Percentiles rank a stretch among this genome's conserved stretches.
phyloP scores from a whole-genome alignment of 1,140 invertebrate genomes.

The Chlorops oryzae region DNA sequence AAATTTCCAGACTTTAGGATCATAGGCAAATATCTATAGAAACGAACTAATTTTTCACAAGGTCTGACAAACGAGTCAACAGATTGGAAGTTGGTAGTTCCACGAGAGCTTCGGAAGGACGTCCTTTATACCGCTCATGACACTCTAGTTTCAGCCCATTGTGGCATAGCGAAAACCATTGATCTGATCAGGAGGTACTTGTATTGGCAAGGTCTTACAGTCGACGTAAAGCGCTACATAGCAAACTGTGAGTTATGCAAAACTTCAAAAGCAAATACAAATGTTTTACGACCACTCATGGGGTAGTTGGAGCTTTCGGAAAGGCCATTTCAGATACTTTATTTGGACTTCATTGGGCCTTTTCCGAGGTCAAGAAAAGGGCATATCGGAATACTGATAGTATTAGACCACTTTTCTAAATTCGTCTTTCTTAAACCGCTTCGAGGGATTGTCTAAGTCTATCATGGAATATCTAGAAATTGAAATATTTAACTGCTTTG shows the following conservation, averaged over 20 bases:
- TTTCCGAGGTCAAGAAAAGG: conserved; percentile 11
- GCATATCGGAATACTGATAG: conserved; percentile 6
- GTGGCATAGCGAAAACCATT: conserved; percentile 6
- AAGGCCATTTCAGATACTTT: conserved; percentile 12
- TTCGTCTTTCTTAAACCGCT: conserved; percentile 7
- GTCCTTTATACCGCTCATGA: conserved; percentile 6
- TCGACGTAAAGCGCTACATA: not conserved
- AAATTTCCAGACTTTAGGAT: conserved; percentile 11
- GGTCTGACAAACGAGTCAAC: too few species aligned
- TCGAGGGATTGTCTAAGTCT: conserved; percentile 2
- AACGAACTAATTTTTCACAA: conserved; percentile 9
- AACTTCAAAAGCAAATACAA: conserved; percentile 7
- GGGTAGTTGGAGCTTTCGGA: conserved; percentile 10
- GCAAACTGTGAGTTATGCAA: conserved; percentile 8
- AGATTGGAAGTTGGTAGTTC: too few species aligned
- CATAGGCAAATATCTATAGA: too few species aligned
- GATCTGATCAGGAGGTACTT: conserved; percentile 4
- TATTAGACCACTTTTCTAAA: conserved; percentile 12
- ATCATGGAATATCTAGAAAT: conserved; percentile 9
- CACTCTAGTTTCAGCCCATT: conserved; percentile 8
- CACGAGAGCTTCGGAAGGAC: too few species aligned
- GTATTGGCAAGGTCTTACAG: conserved; percentile 10
- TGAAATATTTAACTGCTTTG: conserved; percentile 7
- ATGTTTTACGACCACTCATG: conserved; percentile 9
- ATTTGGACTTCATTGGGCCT: conserved; percentile 13